Evolutionary conservation across 2,797 vertebrate species (phyloP).

Genomic region (Odontamblyopus lacepedii): DNA sequence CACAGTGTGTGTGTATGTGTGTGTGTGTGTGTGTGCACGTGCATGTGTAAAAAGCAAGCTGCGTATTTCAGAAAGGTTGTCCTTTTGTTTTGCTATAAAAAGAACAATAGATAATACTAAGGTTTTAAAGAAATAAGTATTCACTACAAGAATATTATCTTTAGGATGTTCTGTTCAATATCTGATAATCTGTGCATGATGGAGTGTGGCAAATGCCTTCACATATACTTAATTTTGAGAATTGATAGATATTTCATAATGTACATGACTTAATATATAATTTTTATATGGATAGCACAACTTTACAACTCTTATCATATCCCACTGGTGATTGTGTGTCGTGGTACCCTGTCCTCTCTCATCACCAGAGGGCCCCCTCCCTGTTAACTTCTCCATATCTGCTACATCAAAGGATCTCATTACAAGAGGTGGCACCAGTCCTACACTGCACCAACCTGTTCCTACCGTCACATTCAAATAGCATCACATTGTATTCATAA

Average conservation of each 20-base stretch:
- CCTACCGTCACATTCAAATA: constrained; percentile 77
- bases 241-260: not conserved
- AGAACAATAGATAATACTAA: not conserved
- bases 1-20: constrained; percentile 26
- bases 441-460: constrained; percentile 73
- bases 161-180: not conserved
- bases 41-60: not conserved
- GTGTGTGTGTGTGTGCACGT: constrained; percentile 9
- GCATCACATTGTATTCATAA: constrained; percentile 77
- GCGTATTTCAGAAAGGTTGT: constrained; percentile 12
- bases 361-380: constrained; percentile 58
- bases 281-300: not conserved
- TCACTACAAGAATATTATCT: not conserved
- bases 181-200: not conserved
- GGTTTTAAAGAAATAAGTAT: not conserved
- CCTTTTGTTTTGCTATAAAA: not conserved
- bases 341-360: constrained; percentile 67
- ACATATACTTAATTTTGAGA: not conserved
- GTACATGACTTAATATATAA: not conserved
- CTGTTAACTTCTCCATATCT: constrained; percentile 71
- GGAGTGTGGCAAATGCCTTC: not conserved
- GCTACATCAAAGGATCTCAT: constrained; percentile 84
- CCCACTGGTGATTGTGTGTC: constrained; percentile 39
- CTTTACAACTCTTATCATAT: constrained; percentile 30
- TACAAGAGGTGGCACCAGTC: constrained; percentile 72